Percentiles rank a stretch among this genome's conserved stretches.
Evolutionary conservation across 2,888 invertebrate species (phyloP).

Genomic region (Amblyjoppa fuscipennis): DNA sequence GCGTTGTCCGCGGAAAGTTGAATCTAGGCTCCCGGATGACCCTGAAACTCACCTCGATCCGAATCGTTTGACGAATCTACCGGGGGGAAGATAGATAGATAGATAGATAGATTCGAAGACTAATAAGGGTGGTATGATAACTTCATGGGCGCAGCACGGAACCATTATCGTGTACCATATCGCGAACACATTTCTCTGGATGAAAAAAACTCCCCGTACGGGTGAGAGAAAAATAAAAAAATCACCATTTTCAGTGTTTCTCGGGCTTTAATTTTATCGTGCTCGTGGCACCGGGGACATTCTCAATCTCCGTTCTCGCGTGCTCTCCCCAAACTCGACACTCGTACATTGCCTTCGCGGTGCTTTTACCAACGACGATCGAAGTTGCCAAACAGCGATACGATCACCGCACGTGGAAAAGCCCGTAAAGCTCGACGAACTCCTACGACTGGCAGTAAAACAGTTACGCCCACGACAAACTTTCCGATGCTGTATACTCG

Average conservation of each 20-base stretch:
- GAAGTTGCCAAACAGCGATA: conserved; percentile 28
- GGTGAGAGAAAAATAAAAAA: neutral
- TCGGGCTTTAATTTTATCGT: neutral
- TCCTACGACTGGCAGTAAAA: conserved; percentile 61
- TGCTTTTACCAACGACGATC: conserved; percentile 33
- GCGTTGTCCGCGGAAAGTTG: neutral
- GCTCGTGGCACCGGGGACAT: conserved; percentile 10
- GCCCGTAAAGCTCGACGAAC: conserved; percentile 50
- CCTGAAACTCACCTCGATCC: neutral
- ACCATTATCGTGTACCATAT: conserved; percentile 22
- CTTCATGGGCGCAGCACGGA: conserved; percentile 3
- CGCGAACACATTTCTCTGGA: neutral
- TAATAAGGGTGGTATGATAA: neutral
- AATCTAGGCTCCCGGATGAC: neutral
- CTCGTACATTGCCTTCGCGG: neutral
- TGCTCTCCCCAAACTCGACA: conserved; percentile 7
- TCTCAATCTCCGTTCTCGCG: conserved; percentile 7
- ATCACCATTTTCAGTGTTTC: too few species aligned
- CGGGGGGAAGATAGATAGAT: neutral
- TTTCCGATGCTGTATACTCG: conserved; percentile 4
- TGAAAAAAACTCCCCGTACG: neutral
- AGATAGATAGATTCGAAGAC: too few species aligned
- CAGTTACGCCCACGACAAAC: conserved; percentile 51
- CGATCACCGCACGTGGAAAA: conserved; percentile 18
- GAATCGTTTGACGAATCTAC: neutral